Conservation (phyloP, 1,140 invertebrate species). For the Apis mellifera region Amel_HAv3.1 CM009937.2:5797001-5797500, state of each 20-base stretch:
- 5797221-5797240: conserved; percentile 28
- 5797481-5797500: not conserved
- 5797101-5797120: too few relatives aligned
- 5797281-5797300: conserved; percentile 37
- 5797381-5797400: conserved; percentile 74
- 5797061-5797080: too few relatives aligned
- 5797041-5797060: too few relatives aligned
- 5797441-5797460: conserved; percentile 4
- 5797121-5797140: too few relatives aligned
- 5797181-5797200: too few relatives aligned
- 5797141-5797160: too few relatives aligned
- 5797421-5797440: not conserved
- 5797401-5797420: conserved; percentile 68
- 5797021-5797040: conserved; percentile 10
- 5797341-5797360: conserved; percentile 77
- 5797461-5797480: conserved; percentile 11
- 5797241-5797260: conserved; percentile 17
- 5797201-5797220: conserved; percentile 22
- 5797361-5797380: conserved; percentile 73
- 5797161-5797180: not conserved
- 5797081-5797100: too few relatives aligned
- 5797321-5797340: conserved; percentile 47
- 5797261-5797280: conserved; percentile 24
- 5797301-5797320: conserved; percentile 4
- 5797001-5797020: not conserved